Evolutionary conservation across 2,888 invertebrate genomes (phyloP), one percentile per base, ranked within the genome.

Genomic region (Catocala fraxini): DNA sequence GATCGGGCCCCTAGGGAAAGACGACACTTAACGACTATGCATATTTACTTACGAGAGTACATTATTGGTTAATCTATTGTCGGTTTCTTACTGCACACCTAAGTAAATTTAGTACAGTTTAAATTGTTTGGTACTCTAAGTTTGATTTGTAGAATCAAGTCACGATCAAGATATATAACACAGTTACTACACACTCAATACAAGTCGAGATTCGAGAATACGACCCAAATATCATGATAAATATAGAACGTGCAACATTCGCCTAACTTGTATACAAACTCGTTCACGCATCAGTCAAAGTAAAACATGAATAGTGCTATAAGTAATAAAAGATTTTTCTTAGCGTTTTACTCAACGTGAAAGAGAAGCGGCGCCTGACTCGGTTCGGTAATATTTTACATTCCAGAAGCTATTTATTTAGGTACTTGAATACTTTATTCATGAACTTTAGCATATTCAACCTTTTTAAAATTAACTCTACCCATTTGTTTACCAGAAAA

Each of bases 361-460:
- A 68, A 65, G 56, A 63, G 63, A 46, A 70, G 52, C 53, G 34
- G 33, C 64, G 62, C 55, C 61, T 64, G 59, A 56, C 65, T 52
- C 59, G 60, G 60, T 65, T 77, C 63, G 43, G 65, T 67, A 63
- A 74, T 73, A 71, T 81, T 78, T 72, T 63, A 73, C 68, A 63
- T 72, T 70, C 63, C 68, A 56, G 73, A 67, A 70, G 72, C 48
- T 58, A 65, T 77, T 78, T 67, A 56, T 81, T 71, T 73, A 64
- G 70, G 63, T 63, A 65, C 69, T 76, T 71, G 76, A 77, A 79
- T 80, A 77, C 76, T 76, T 83, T 83, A 83, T 80, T 79, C 73
- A 78, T 73, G 69, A 78, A 76, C 70, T 76, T 76, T 65, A 56
- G 56, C 63, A 71, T 63, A 59, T 63, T 65, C 65, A 71, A 73